Evolutionary conservation across 2,113 vertebrate genomes (phyloP).

Genomic region (Daboia siamensis): DNA sequence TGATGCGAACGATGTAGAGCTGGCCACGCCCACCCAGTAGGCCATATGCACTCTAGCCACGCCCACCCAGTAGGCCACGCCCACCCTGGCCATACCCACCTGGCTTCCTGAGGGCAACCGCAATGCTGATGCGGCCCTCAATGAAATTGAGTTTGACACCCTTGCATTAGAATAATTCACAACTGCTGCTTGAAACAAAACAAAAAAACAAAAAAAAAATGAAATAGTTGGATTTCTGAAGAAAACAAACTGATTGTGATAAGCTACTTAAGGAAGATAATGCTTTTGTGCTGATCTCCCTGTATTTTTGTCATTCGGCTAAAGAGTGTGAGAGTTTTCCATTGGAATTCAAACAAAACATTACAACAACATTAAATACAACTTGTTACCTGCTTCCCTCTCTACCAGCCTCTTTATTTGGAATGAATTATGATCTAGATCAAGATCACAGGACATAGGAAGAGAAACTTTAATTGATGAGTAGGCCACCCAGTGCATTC

Average conservation of each 20-base stretch:
- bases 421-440: not conserved
- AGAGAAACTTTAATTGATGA: not conserved
- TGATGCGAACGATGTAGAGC: no score
- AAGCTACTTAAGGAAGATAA: not conserved
- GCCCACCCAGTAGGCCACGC: no score
- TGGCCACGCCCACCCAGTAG: no score
- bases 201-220: not conserved
- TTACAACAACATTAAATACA: not conserved
- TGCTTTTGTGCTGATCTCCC: not conserved
- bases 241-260: not conserved
- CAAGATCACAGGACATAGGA: not conserved
- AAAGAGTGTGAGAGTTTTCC: not conserved
- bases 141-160: no score
- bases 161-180: not conserved
- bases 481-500: not conserved
- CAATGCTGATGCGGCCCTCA: no score
- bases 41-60: no score
- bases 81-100: no score
- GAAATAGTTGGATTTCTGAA: not conserved
- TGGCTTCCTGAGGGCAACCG: no score
- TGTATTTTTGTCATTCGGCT: not conserved
- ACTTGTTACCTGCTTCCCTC: not conserved
- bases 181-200: not conserved
- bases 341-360: not conserved
- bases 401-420: not conserved